These are phyloP conservation scores for Lateolabrax maculatus DNA, from an alignment of 2,797 vertebrate genomes.

Conservation along the genomic window DNA sequence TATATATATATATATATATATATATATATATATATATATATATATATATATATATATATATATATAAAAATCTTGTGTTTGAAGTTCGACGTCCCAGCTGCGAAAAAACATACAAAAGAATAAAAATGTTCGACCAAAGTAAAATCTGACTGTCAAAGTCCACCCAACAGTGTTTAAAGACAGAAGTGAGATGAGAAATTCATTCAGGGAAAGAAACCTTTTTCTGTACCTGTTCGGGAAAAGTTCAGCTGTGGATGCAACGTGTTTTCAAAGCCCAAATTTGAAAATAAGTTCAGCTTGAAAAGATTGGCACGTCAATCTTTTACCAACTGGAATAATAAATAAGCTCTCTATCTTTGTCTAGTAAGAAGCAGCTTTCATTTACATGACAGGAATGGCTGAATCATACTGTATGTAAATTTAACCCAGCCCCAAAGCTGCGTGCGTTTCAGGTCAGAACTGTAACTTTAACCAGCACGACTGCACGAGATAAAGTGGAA, in stretches of 20 bases:
- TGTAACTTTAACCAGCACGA: slow-evolving; percentile 2
- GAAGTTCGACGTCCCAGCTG: not conserved
- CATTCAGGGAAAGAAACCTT: not conserved
- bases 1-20: too few relatives aligned
- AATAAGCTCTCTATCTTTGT: not conserved
- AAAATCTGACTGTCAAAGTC: slow-evolving; percentile 13
- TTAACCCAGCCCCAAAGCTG: not conserved
- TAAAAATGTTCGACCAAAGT: slow-evolving; percentile 32
- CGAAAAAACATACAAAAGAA: not conserved
- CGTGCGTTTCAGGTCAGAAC: slow-evolving; percentile 13
- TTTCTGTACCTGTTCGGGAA: slow-evolving; percentile 1
- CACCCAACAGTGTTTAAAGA: not conserved
- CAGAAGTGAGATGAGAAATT: slow-evolving; percentile 2
- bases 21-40: too few relatives aligned
- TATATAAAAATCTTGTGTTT: not conserved
- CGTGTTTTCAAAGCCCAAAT: not conserved
- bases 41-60: too few relatives aligned
- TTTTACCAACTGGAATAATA: slow-evolving; percentile 12
- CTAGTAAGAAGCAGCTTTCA: slow-evolving; percentile 14
- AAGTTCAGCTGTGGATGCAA: slow-evolving; percentile 9
- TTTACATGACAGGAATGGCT: slow-evolving; percentile 36
- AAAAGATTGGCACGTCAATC: slow-evolving; percentile 31
- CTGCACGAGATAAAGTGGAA: not conserved
- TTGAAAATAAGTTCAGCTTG: slow-evolving; percentile 20
- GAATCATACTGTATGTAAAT: slow-evolving; percentile 26